Percentiles rank a stretch among this genome's conserved stretches.
Evolutionary conservation across 2,888 invertebrate species (phyloP).

Genomic region (Pantelozetes paolii): DNA sequence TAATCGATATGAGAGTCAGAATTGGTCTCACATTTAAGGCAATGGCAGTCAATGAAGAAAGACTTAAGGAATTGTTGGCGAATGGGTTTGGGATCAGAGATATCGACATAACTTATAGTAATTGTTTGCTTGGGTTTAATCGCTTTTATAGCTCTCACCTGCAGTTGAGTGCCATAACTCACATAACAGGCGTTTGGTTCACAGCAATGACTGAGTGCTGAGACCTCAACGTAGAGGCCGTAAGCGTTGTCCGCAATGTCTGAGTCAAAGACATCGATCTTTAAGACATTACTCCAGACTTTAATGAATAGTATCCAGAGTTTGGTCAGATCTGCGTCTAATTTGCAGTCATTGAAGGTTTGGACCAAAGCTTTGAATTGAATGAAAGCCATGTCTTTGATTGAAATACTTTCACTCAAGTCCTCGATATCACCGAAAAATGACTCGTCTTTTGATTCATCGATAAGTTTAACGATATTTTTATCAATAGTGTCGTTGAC

Average conservation of each 20-base stretch:
- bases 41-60: neutral
- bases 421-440: neutral
- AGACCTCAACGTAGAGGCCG: conserved; percentile 28
- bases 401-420: neutral
- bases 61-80: conserved; percentile 21
- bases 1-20: neutral
- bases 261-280: conserved; percentile 27
- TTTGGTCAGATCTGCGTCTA: neutral
- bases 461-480: conserved; percentile 6
- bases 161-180: conserved; percentile 33
- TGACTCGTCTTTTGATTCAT: neutral
- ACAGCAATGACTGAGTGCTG: conserved; percentile 30
- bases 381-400: conserved; percentile 35
- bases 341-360: neutral
- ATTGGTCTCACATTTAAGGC: conserved; percentile 3
- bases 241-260: conserved; percentile 31
- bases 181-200: conserved; percentile 35
- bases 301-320: conserved; percentile 37
- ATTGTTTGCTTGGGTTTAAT: conserved; percentile 28
- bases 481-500: neutral
- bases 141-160: conserved; percentile 34
- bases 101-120: conserved; percentile 27
- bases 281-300: conserved; percentile 36
- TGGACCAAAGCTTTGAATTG: conserved; percentile 32
- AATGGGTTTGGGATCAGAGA: conserved; percentile 7